A percentile compares a stretch with the other conserved stretches of the same genome.
phyloP scores from a whole-genome alignment of 1,140 invertebrate species.

The Drosophila ironensis region DNA sequence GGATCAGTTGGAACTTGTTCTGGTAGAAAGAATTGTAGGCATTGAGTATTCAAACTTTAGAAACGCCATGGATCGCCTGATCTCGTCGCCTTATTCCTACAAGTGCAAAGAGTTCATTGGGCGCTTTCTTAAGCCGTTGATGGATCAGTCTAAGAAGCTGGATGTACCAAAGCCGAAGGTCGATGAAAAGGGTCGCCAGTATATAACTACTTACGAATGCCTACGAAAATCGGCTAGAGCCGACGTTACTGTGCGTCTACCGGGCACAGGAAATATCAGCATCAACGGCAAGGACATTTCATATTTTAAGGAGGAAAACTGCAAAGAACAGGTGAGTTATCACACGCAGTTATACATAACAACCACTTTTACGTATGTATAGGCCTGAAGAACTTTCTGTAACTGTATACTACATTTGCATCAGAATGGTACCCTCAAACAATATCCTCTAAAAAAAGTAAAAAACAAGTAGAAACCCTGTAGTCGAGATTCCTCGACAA shows the following conservation, averaged over 20 bases:
- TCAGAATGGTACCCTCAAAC: no score
- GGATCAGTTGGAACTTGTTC: conserved; percentile 85
- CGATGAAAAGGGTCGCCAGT: conserved; percentile 87
- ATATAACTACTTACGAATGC: conserved; percentile 87
- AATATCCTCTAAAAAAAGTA: no score
- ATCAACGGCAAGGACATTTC: conserved; percentile 91
- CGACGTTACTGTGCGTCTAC: conserved; percentile 86
- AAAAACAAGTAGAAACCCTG: no score
- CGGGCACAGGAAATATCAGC: conserved; percentile 91
- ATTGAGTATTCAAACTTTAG: conserved; percentile 89
- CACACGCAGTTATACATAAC: neutral
- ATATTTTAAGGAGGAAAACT: conserved; percentile 88
- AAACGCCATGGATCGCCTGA: conserved; percentile 87
- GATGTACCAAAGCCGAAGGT: conserved; percentile 86
- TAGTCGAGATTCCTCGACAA: no score
- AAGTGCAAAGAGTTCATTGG: conserved; percentile 88
- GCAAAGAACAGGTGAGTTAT: conserved; percentile 88
- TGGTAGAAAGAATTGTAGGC: conserved; percentile 89
- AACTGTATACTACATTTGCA: no score
- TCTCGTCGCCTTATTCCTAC: conserved; percentile 87
- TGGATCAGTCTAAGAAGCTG: conserved; percentile 83
- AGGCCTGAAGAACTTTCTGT: neutral
- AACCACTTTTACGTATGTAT: neutral
- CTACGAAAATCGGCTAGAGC: conserved; percentile 88
- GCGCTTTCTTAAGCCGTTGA: conserved; percentile 85